These are phyloP conservation scores for Gymnoscopelus microlampas DNA, from an alignment of 2,797 vertebrate species.

Conservation along the genomic window DNA sequence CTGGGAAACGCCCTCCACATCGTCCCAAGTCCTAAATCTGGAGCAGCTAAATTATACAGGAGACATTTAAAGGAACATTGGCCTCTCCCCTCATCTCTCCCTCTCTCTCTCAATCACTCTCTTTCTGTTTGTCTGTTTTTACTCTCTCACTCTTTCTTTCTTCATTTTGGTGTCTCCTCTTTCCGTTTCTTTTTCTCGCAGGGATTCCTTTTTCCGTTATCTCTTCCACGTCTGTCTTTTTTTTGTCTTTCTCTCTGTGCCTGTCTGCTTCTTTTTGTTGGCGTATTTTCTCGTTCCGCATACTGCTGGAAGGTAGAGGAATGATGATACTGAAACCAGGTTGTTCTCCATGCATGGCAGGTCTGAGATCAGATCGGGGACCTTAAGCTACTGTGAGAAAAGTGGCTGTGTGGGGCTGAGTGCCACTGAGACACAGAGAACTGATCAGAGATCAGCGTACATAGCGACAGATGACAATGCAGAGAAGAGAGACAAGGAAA, in stretches of 20 bases:
- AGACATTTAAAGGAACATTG: constrained; percentile 55
- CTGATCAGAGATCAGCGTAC: constrained; percentile 61
- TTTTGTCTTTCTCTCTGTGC: not conserved
- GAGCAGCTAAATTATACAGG: constrained; percentile 75
- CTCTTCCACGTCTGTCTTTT: not conserved
- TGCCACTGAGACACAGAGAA: constrained; percentile 38
- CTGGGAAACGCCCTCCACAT: constrained; percentile 60
- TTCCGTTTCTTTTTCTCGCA: not conserved
- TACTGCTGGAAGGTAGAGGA: constrained; percentile 24
- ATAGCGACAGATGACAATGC: constrained; percentile 39
- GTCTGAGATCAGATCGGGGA: constrained; percentile 60
- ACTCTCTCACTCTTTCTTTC: not conserved
- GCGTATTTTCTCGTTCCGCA: too few species aligned
- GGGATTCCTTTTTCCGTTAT: not conserved
- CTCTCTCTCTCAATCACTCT: constrained; percentile 3
- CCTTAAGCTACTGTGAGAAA: constrained; percentile 46
- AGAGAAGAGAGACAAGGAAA: constrained; percentile 27
- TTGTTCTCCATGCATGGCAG: constrained; percentile 51
- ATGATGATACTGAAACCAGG: too few species aligned
- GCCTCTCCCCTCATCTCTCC: constrained; percentile 29
- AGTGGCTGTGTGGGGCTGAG: constrained; percentile 27
- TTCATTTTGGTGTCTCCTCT: too few species aligned
- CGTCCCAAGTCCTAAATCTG: constrained; percentile 73
- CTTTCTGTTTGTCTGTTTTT: not conserved
- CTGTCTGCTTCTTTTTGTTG: not conserved